Evolutionary conservation across 1,140 invertebrate genomes (phyloP).

Genomic region (Aradophagus sp.): DNA sequence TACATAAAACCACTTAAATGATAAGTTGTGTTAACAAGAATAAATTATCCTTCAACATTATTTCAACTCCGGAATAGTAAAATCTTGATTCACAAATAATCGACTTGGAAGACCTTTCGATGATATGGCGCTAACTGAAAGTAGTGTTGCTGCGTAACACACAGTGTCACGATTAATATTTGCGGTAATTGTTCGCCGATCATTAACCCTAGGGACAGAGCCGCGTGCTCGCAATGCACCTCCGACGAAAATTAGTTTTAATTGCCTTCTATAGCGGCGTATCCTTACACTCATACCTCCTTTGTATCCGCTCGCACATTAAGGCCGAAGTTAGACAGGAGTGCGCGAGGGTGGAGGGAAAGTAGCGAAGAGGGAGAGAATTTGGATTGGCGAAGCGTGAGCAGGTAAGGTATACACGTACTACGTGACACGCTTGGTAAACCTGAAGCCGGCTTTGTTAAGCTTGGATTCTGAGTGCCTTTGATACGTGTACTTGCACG

Average conservation of each 20-base stretch:
- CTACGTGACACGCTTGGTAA: conserved; percentile 75
- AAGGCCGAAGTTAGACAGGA: conserved; percentile 68
- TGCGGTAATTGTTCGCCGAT: conserved; percentile 35
- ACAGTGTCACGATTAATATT: conserved; percentile 37
- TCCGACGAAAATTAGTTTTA: conserved; percentile 67
- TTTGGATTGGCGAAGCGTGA: conserved; percentile 68
- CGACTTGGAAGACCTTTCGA: neutral
- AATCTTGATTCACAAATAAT: too few species aligned
- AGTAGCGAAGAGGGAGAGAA: conserved; percentile 59
- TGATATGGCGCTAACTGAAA: conserved; percentile 31
- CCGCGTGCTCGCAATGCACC: conserved; percentile 32
- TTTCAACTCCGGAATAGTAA: too few species aligned
- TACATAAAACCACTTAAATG: too few species aligned
- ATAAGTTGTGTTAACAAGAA: too few species aligned
- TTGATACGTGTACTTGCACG: conserved; percentile 77
- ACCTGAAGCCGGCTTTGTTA: conserved; percentile 73
- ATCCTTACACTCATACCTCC: conserved; percentile 61
- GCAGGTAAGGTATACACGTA: conserved; percentile 72
- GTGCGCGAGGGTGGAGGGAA: conserved; percentile 44
- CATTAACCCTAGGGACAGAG: conserved; percentile 35
- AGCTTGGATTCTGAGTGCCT: conserved; percentile 76
- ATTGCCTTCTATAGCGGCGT: conserved; percentile 65
- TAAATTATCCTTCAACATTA: too few species aligned
- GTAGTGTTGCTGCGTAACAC: conserved; percentile 17
- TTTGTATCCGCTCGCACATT: conserved; percentile 66